phyloP scores from a whole-genome alignment of 2,113 vertebrate genomes.

The Muntiacus muntjak region DNA sequence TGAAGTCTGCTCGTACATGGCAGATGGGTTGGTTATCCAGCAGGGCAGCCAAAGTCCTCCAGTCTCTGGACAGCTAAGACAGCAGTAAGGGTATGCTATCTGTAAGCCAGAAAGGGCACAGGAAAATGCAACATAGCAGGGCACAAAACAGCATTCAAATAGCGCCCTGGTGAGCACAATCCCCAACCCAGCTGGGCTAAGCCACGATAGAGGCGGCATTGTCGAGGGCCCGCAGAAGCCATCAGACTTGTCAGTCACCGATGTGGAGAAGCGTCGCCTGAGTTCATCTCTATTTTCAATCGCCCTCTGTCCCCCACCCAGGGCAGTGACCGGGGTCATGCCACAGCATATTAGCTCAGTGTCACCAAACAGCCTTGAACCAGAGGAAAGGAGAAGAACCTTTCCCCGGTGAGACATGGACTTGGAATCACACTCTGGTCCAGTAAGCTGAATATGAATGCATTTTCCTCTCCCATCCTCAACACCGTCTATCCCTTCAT shows the following conservation, averaged over 20 bases:
- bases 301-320: no score
- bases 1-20: background rate
- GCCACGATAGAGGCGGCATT: background rate
- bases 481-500: background rate
- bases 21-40: background rate
- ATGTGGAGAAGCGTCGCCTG: background rate
- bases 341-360: background rate
- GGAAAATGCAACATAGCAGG: background rate
- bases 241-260: background rate
- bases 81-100: background rate
- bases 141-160: background rate
- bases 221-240: background rate
- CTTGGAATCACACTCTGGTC: background rate
- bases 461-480: background rate
- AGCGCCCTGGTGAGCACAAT: background rate
- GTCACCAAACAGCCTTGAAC: background rate
- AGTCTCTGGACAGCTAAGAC: background rate
- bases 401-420: background rate
- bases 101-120: background rate
- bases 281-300: accelerated
- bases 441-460: background rate
- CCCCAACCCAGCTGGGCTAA: background rate
- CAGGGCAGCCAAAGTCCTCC: background rate
- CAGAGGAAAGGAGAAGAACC: background rate
- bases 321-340: background rate